Percentiles rank a stretch among this genome's conserved stretches.
phyloP scores from a whole-genome alignment of 2,888 invertebrate species.

The Octodonta nipae region DNA sequence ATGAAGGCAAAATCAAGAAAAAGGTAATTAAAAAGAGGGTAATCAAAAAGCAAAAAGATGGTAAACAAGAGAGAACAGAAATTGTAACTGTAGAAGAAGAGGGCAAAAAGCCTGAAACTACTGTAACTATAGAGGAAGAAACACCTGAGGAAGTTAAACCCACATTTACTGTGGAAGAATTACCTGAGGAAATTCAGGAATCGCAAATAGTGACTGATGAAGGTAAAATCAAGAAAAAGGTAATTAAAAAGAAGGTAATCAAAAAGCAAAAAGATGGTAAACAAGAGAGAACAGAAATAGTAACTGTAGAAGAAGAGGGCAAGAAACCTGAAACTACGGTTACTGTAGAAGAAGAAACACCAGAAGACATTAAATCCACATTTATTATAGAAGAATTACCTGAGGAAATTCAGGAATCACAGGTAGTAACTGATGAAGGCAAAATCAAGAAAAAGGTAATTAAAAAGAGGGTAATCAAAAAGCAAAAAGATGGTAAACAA shows the following conservation, averaged over 20 bases:
- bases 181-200: constrained; percentile 15
- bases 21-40: constrained; percentile 30
- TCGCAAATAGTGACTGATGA: constrained; percentile 15
- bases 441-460: constrained; percentile 22
- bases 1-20: constrained; percentile 19
- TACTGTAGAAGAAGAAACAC: constrained; percentile 21
- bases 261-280: constrained; percentile 31
- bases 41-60: constrained; percentile 32
- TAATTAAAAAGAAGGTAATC: constrained; percentile 30
- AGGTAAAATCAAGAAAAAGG: constrained; percentile 20
- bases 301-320: constrained; percentile 11
- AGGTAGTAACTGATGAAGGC: constrained; percentile 21
- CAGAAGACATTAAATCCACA: not conserved
- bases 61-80: constrained; percentile 22
- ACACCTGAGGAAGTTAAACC: constrained; percentile 17
- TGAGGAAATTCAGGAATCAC: not conserved
- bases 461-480: constrained; percentile 20
- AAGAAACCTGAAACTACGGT: constrained; percentile 20
- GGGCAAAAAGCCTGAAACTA: too few species aligned
- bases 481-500: constrained; percentile 10
- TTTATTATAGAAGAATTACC: not conserved
- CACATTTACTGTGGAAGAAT: constrained; percentile 11
- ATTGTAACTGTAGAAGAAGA: constrained; percentile 30
- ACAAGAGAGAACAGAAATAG: constrained; percentile 21
- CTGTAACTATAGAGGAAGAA: constrained; percentile 25